A percentile compares a stretch with the other conserved stretches of the same genome.
Evolutionary conservation across 2,888 invertebrate genomes (phyloP).

Genomic region (Trissoscelio sp.): DNA sequence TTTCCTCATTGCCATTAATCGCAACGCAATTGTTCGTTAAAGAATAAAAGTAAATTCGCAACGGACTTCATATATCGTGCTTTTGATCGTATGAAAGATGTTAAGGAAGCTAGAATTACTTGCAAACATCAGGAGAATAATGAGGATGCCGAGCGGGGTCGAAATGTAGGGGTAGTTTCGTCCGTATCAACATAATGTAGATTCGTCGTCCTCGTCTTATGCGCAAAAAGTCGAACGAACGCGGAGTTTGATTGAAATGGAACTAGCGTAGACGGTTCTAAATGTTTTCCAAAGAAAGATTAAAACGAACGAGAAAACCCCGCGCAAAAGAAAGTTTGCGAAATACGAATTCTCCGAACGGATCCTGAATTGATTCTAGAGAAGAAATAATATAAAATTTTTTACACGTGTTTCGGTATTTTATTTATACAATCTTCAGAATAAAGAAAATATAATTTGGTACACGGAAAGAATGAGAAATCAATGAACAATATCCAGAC

Average conservation of each 20-base stretch:
- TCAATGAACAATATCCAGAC: no score
- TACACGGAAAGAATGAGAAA: no score
- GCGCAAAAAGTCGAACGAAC: slow-evolving; percentile 64
- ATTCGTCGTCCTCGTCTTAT: slow-evolving; percentile 77
- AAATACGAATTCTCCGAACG: slow-evolving; percentile 71
- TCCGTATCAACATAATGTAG: slow-evolving; percentile 80
- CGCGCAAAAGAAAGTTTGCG: slow-evolving; percentile 75
- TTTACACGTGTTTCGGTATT: no score
- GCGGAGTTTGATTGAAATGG: slow-evolving; percentile 79
- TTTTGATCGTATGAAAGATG: slow-evolving; percentile 65
- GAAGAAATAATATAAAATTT: no score
- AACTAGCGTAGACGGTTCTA: slow-evolving; percentile 79
- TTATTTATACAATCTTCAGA: no score
- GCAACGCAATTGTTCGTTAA: slow-evolving; percentile 45
- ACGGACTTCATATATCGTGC: slow-evolving; percentile 38
- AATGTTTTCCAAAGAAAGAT: slow-evolving; percentile 80
- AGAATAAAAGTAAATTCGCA: slow-evolving; percentile 56
- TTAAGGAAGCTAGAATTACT: slow-evolving; percentile 62
- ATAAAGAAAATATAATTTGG: no score
- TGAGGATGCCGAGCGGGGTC: slow-evolving; percentile 68
- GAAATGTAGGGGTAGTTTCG: slow-evolving; percentile 73
- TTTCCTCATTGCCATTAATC: slow-evolving; percentile 42
- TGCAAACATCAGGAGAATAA: slow-evolving; percentile 64
- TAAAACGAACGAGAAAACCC: slow-evolving; percentile 77
- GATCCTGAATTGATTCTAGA: slow-evolving; percentile 67